Percentiles rank a stretch among this genome's conserved stretches.
phyloP scores from a whole-genome alignment of 2,113 vertebrate species.

The Grus americana region DNA sequence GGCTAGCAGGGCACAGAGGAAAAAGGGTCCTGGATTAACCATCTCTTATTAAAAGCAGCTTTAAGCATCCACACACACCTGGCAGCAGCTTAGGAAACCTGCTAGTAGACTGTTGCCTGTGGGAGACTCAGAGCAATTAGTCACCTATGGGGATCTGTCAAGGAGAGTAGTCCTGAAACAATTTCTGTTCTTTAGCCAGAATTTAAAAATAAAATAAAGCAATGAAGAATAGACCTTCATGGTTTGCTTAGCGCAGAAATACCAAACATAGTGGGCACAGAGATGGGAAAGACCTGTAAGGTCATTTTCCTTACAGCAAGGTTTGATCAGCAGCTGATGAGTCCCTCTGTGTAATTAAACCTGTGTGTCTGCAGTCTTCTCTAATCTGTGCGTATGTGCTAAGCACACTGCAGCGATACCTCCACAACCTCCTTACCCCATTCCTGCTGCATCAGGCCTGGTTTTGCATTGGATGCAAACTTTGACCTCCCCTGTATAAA shows the following conservation, averaged over 20 bases:
- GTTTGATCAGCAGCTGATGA: neutral
- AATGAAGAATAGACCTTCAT: neutral
- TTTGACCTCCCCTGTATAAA: neutral
- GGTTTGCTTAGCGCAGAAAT: neutral
- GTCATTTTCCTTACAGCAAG: neutral
- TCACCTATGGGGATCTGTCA: neutral
- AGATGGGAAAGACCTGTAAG: neutral
- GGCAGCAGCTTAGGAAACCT: neutral
- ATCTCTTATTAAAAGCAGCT: neutral
- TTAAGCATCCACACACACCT: neutral
- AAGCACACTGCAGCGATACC: neutral
- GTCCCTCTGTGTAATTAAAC: neutral
- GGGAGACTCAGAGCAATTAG: neutral
- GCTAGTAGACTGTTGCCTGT: neutral
- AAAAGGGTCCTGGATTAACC: neutral
- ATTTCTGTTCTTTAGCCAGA: neutral
- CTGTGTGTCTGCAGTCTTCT: neutral
- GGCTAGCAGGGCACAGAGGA: neutral
- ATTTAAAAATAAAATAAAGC: neutral
- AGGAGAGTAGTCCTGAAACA: neutral
- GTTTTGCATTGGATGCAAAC: neutral
- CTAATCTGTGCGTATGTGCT: neutral
- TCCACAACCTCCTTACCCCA: neutral
- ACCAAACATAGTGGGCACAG: neutral
- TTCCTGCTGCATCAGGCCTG: neutral